Conservation (phyloP, 35 echinoderm and acorn worm species). For the Heliocidaris erythrogramma region DNA sequence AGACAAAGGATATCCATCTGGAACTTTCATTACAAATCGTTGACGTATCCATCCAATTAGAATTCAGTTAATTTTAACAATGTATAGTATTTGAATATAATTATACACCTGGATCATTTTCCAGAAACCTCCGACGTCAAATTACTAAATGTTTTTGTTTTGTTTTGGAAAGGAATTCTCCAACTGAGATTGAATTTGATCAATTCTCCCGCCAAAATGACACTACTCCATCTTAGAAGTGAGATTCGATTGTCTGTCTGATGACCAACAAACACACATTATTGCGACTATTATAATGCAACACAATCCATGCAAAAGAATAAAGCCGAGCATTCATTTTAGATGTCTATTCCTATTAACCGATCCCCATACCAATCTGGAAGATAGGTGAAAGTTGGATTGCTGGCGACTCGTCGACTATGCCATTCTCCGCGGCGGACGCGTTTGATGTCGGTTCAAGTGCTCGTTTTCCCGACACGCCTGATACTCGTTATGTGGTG, state of each 20-base stretch:
- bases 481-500: background rate
- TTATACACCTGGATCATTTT: too few species aligned
- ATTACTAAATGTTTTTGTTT: background rate
- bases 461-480: conserved; percentile 3
- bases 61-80: too few species aligned
- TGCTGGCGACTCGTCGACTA: background rate
- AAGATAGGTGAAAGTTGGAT: background rate
- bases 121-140: too few species aligned
- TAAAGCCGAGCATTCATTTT: background rate
- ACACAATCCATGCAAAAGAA: too few species aligned
- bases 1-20: too few species aligned
- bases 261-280: too few species aligned
- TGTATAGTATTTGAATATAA: too few species aligned
- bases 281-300: too few species aligned
- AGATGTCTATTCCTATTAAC: background rate
- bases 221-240: background rate
- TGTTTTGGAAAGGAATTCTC: background rate
- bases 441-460: conserved; percentile 32
- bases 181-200: background rate
- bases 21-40: too few species aligned
- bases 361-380: background rate
- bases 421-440: background rate
- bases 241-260: background rate
- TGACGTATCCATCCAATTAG: too few species aligned
- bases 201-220: background rate